Base-by-base conservation (phyloP, 2,797 vertebrate species). In the Eospalax fontanierii region DNA sequence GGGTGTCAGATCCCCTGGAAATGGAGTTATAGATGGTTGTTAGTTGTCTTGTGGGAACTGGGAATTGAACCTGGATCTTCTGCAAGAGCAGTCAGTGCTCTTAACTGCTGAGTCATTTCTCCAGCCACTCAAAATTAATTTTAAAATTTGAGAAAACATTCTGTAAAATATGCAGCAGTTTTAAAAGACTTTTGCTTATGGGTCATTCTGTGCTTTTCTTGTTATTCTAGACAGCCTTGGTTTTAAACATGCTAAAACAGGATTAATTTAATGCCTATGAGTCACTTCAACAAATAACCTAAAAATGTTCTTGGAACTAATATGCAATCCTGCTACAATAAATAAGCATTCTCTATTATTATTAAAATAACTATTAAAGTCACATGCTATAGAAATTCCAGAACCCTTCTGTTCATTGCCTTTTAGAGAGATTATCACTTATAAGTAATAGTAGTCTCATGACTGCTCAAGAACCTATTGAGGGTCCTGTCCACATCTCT, bases 211-310 rank as follows among this genome's bases (percentile, higher is more conserved):
- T 57, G 57, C 26, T 81, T 93, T 91, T 73, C 24, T 75, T 81
- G 30, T 90, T 93, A 63, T 87, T 89, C 46, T 91, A 74, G 10
- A 22, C 16, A 57, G 30, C 70, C 70, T 79, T 46, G 22, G 2
- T 68, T 68, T 95, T 91, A 92, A 95, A 86, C 87, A 57, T 79
- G 43, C 30, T 59, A 7, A 5, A 79, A 30, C 78, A 63, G 57
- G 19, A 88, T 74, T 89, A 95, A 84, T 86, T 95, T 80, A 80
- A 82, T 66, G 38, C 11, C 15, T 78, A 9, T 92, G 19, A 95
- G 12, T 95, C 46, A 88, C 43, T 70, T 93, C 57, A 88, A 92
- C 18, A 76, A 90, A 46, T 76, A 95, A 38, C 63, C 78, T 80
- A 59, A 85, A 92, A 85, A 59, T 88, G 21, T 63, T 81, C 54